phyloP scores from a whole-genome alignment of 2,888 invertebrate genomes.

The Drosophila suboccidentalis region DNA sequence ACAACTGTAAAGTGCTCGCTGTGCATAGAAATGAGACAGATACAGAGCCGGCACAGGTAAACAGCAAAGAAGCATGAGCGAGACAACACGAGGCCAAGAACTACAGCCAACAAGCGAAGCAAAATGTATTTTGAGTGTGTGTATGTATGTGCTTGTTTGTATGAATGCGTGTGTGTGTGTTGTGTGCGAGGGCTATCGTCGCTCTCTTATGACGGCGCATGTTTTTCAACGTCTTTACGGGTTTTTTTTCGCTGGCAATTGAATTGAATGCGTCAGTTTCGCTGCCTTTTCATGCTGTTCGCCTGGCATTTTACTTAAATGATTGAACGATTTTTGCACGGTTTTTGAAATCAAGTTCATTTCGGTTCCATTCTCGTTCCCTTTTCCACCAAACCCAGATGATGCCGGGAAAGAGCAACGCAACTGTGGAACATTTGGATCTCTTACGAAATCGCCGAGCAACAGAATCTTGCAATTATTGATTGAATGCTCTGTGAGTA shows the following conservation, averaged over 20 bases:
- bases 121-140: constrained; percentile 7
- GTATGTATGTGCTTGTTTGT: not conserved
- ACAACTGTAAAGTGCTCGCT: constrained; percentile 40
- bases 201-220: constrained; percentile 51
- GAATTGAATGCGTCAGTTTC: constrained; percentile 61
- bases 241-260: constrained; percentile 39
- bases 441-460: constrained; percentile 34
- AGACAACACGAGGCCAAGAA: constrained; percentile 51
- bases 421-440: constrained; percentile 19
- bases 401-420: constrained; percentile 12
- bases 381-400: constrained; percentile 38
- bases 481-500: not conserved
- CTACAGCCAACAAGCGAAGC: constrained; percentile 36
- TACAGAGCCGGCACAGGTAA: constrained; percentile 1
- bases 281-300: constrained; percentile 41
- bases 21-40: constrained; percentile 45
- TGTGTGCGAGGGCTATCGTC: constrained; percentile 38
- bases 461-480: not conserved
- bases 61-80: constrained; percentile 31
- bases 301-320: constrained; percentile 77
- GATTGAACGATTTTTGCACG: constrained; percentile 83
- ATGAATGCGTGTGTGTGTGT: not conserved
- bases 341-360: constrained; percentile 75
- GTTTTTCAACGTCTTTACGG: constrained; percentile 37
- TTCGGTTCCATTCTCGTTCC: constrained; percentile 59